Conservation (phyloP, 2,113 vertebrate genomes). For the Aptenodytes patagonicus region DNA sequence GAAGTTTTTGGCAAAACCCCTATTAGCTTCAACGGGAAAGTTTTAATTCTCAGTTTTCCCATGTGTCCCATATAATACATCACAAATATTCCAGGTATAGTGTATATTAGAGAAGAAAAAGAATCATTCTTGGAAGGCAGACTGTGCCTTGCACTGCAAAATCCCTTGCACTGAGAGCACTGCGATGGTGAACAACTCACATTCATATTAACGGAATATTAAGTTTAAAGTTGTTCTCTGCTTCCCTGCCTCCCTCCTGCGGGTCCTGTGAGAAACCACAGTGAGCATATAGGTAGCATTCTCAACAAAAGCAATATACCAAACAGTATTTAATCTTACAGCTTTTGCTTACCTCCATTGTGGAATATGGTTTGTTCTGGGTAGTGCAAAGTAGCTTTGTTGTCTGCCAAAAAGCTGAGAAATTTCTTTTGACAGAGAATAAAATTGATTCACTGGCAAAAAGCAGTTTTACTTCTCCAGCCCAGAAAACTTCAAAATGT, state of each 20-base stretch:
- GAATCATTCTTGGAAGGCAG: background rate
- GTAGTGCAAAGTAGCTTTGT: background rate
- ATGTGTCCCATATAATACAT: background rate
- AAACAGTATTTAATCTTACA: background rate
- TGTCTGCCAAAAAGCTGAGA: background rate
- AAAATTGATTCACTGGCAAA: background rate
- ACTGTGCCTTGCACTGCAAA: background rate
- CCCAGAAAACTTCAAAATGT: background rate
- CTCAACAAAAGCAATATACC: background rate
- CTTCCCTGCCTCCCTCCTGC: background rate
- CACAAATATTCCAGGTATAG: background rate
- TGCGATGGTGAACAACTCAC: background rate
- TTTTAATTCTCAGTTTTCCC: background rate
- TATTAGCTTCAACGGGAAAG: background rate
- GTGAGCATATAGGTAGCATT: background rate
- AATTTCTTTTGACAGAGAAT: background rate
- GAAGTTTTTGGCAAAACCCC: background rate
- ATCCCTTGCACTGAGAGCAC: background rate
- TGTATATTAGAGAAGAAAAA: background rate
- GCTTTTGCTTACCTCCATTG: background rate
- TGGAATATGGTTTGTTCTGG: background rate
- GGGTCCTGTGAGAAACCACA: background rate
- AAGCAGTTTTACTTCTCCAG: background rate
- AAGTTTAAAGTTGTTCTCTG: background rate
- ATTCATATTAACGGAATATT: background rate